Evolutionary conservation across 2,113 vertebrate species (phyloP), one percentile per base, ranked within the genome.

Genomic region (Corydoras sp.): DNA sequence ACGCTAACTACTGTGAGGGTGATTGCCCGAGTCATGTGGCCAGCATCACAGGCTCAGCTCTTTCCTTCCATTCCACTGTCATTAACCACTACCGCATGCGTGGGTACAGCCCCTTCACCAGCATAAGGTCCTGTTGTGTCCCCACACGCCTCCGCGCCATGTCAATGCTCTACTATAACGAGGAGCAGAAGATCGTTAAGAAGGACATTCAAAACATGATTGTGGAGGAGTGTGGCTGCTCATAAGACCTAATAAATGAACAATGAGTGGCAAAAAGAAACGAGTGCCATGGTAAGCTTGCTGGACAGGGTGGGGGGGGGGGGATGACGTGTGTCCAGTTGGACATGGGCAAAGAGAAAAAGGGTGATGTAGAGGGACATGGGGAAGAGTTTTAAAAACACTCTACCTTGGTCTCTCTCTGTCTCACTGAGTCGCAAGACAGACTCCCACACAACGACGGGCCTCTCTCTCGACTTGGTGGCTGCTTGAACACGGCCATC

Each of bases 141-240:
- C 97, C 97, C 76, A 98, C 95, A 12, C 92, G 96, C 80, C 91
- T 98, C 79, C 90, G 96, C n/a, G 95, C 96, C 77, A 98, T 99
- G 97, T 98, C 95, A 80, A 98, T 99, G 97, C 86, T 99, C 29
- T 99, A 99, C 86, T 98, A 98, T 0, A 94, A 98, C 0, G 95
- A 98, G 62, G 95, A 95, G 79, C 95, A 98, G 73, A 98, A 97
- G 18, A 24, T 24, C 1, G 18, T 24, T 24, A 24, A 24, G 18
- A 24, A 24, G 18, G 18, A 24, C 18, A 24, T 24, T 24, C 18
- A 24, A 24, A 24, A 24, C 82, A 98, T 99, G 97, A 95, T 99
- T 30, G 97, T 98, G 86, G 97, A 99, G 82, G 97, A 99, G 82
- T 99, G 97, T 59, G 97, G 96, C 48, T 99, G 97, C 79, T 99